Evolutionary conservation across 2,797 vertebrate genomes (phyloP).

Genomic region (Cryptoblepharus egeriae): DNA sequence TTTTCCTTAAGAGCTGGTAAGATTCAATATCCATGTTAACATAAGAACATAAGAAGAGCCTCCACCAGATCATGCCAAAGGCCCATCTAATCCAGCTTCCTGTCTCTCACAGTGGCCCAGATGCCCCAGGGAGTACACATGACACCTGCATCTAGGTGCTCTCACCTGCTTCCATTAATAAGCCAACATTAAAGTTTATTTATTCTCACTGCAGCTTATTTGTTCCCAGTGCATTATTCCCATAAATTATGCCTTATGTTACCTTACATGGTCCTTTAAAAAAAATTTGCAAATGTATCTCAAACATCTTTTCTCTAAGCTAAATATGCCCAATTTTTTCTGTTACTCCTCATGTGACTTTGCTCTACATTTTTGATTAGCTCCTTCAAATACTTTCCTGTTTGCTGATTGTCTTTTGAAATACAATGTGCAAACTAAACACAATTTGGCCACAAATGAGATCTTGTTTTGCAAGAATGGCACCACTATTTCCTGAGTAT

Average conservation of each 20-base stretch:
- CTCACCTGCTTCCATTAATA: background rate
- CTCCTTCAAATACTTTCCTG: background rate
- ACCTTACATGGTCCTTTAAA: no score
- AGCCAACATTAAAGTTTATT: background rate
- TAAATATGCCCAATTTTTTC: background rate
- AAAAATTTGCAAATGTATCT: background rate
- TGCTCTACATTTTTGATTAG: background rate
- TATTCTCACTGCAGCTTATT: background rate
- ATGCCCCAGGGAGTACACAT: no score
- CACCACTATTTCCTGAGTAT: background rate
- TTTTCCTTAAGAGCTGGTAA: background rate
- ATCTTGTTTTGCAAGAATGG: background rate
- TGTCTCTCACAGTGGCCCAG: no score
- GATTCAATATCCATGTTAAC: no score
- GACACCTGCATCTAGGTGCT: no score
- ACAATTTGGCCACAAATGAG: background rate
- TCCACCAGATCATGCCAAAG: no score
- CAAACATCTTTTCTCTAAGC: background rate
- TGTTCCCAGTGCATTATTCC: no score
- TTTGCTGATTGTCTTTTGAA: background rate
- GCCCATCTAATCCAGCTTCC: no score
- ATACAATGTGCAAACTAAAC: background rate
- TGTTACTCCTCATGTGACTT: background rate
- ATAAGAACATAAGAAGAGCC: no score
- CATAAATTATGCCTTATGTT: no score